Conservation (phyloP, 2,797 vertebrate species). For the Diceros bicornis region DNA sequence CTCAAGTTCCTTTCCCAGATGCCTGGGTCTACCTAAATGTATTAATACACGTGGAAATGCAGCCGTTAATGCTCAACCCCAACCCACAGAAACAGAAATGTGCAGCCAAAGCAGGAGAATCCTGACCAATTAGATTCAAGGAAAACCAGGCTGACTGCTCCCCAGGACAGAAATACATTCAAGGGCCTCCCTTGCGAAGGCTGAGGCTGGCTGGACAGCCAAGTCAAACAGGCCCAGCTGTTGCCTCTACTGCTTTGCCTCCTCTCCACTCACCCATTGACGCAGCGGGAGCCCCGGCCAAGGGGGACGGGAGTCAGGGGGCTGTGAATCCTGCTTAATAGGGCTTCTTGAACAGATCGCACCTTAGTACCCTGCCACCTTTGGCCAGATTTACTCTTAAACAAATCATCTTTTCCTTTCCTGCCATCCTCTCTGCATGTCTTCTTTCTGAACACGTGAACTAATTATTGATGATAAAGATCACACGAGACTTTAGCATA, state of each 20-base stretch:
- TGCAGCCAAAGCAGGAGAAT: constrained; percentile 54
- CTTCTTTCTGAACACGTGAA: not conserved
- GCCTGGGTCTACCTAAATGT: not conserved
- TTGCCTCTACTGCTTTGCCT: not conserved
- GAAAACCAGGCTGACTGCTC: constrained; percentile 70
- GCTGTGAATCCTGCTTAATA: constrained; percentile 72
- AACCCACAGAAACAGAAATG: not conserved
- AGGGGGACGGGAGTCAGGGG: not conserved
- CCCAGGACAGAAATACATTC: constrained; percentile 59
- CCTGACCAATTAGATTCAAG: not conserved
- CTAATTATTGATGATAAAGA: not conserved
- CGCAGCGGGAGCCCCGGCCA: constrained; percentile 34
- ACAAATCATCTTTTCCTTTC: not conserved
- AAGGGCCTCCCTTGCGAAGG: not conserved
- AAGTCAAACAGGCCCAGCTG: constrained; percentile 72
- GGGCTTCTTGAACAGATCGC: constrained; percentile 53
- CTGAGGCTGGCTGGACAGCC: not conserved
- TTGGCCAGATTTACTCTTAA: not conserved
- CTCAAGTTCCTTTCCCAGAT: not conserved
- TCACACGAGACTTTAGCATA: not conserved
- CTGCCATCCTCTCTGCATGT: not conserved
- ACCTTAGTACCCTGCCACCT: not conserved
- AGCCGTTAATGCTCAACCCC: not conserved
- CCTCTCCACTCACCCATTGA: no score
- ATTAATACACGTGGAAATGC: not conserved